phyloP scores from a whole-genome alignment of 2,888 invertebrate species.

The Malthinus flaveolus region DNA sequence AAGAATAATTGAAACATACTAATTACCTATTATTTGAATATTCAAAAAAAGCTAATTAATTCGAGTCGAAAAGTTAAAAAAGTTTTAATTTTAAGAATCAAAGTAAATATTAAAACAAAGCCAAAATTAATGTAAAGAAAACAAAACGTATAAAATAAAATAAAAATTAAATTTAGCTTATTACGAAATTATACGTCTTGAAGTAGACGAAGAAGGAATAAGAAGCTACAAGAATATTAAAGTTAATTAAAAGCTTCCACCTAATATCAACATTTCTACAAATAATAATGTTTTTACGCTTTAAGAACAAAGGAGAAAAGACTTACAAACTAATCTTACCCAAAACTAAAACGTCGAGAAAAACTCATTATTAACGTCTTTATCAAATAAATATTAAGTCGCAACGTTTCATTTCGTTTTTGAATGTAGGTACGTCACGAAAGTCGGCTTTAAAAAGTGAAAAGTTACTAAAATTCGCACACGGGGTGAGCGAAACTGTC shows the following conservation, averaged over 20 bases:
- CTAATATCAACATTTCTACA: not conserved
- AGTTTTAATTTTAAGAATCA: too few relatives aligned
- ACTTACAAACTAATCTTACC: not conserved
- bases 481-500: conserved; percentile 10
- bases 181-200: too few relatives aligned
- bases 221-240: conserved; percentile 3
- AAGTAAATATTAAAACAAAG: too few relatives aligned
- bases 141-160: too few relatives aligned
- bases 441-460: conserved; percentile 17
- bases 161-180: too few relatives aligned
- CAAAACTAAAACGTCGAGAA: not conserved
- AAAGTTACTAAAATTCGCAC: conserved; percentile 18
- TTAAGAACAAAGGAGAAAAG: conserved; percentile 5
- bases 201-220: too few relatives aligned
- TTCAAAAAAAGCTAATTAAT: not conserved
- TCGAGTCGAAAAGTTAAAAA: too few relatives aligned
- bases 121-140: too few relatives aligned
- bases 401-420: conserved; percentile 19
- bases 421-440: conserved; percentile 23
- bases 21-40: not conserved
- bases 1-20: too few relatives aligned
- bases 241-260: conserved; percentile 2
- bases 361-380: conserved; percentile 13
- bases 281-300: conserved; percentile 4
- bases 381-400: conserved; percentile 21